Percentiles rank a stretch among this genome's conserved stretches.
phyloP scores from a whole-genome alignment of 2,113 vertebrate genomes.

The Leucopsar rothschildi region DNA sequence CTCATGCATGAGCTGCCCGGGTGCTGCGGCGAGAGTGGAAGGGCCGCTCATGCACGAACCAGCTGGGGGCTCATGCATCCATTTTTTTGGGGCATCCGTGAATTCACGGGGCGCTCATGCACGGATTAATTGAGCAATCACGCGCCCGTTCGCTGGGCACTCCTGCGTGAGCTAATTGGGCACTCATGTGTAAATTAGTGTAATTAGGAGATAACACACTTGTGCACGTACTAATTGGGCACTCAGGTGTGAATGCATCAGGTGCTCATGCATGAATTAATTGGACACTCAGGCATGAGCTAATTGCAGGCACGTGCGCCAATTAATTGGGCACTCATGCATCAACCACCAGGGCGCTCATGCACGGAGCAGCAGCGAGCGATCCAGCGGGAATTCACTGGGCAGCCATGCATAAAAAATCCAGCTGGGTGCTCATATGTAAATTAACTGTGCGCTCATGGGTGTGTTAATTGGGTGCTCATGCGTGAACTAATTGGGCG shows the following conservation, averaged over 20 bases:
- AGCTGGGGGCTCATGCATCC: not conserved
- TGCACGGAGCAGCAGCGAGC: rapidly evolving
- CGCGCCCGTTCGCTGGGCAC: not conserved
- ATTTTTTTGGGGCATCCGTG: not conserved
- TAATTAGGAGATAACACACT: conserved; percentile 11
- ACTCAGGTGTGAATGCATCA: not conserved
- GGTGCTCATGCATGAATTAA: conserved; percentile 1
- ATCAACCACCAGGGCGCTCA: not conserved
- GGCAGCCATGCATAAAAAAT: not conserved
- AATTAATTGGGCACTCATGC: not conserved
- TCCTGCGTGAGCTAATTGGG: not conserved
- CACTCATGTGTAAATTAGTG: not conserved
- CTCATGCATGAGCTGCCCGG: not conserved
- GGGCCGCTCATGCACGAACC: not conserved
- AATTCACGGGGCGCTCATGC: not conserved
- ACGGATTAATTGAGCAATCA: not conserved
- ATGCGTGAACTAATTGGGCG: not conserved
- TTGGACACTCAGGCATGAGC: not conserved
- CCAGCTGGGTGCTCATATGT: not conserved
- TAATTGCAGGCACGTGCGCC: not conserved
- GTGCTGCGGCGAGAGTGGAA: not conserved
- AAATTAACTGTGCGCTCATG: not conserved
- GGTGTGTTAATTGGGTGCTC: not conserved
- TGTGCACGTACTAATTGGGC: not conserved
- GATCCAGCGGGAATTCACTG: not conserved